Evolutionary conservation across 2,888 invertebrate species (phyloP), one percentile per base, ranked within the genome.

Genomic region (Plagiodera versicolora): DNA sequence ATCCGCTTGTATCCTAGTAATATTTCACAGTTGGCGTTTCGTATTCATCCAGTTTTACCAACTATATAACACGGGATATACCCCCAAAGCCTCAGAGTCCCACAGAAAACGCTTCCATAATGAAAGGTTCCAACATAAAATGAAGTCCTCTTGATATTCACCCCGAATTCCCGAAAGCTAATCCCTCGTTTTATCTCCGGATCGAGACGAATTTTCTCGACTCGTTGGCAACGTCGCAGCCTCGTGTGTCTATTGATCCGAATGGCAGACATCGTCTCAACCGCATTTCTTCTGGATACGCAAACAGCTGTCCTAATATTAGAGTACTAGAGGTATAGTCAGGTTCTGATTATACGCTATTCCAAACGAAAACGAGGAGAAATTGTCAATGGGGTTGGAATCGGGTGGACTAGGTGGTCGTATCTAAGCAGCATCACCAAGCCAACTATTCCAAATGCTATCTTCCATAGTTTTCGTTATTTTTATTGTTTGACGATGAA

Each of bases 201-300:
- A 6, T 6, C 24, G 24, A 6, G 24, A 24, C 6, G 24, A n/a
- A n/a, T n/a, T 50, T 50, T 50, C 49, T 51, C 32, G 32, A 32
- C 32, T 50, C 10, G 51, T 35, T 51, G 51, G 51, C 51, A 51
- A 51, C 51, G 19, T n/a, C 17, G 51, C 51, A 19, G 53, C 19
- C 19, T 20, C 53, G 44, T 44, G 55, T 58, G 61, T 58, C 65
- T 68, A 68, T 68, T 65, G 68, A 68, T 68, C 68, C 64, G 60
- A 28, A 56, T 56, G 65, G 60, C 61, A 16, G 35, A 14, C 39
- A 39, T 19, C 60, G 63, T 53, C 62, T 65, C 63, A 65, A 57
- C 61, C 53, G 58, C 53, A 44, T 52, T 53, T 47, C 32, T 39
- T 39, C 3, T 11, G 2, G 10, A 10, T 32, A 32, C 53, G 49